Base-by-base conservation (phyloP, 2,797 vertebrate genomes). In the Picus viridis region DNA sequence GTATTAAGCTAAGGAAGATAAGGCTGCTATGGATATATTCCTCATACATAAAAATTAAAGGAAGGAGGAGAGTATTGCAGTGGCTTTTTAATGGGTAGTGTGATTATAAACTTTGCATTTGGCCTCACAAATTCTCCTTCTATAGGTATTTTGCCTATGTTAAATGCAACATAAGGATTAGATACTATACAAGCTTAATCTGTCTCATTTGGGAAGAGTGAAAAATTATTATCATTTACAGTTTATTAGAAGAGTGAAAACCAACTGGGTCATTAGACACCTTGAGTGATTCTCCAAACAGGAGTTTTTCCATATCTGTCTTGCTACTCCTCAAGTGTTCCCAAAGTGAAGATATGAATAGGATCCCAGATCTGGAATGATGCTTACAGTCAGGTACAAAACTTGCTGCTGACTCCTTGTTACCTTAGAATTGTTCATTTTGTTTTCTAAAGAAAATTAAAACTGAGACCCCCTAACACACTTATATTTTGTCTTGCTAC, bases 11-110 rank as follows among this genome's bases (percentile, higher is more conserved):
- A n/a, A 84, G 59, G 67, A 93, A 96, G 96, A 95, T 97, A 95
- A 97, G 88, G 36, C 71, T 93, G 92, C 85, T 86, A 81, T 72
- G 92, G 83, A 64, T 92, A 79, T 95, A 92, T 64, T 95, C 65
- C 91, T 94, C 86, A 95, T 93, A 83, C 92, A 96, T 94, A 95
- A 96, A 96, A 95, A 95, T 95, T 95, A 95, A 89, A 92, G 59
- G 70, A 76, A 92, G 57, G 30, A 71, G 29, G 54, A 88, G 45
- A 65, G 53, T 49, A 71, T 61, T 81, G 69, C 89, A 93, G 90
- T 71, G 58, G 36, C 24, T 93, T 29, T 86, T 90, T 90, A 92
- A 89, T 78, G 59, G 82, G 67, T 89, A 51, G 58, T 54, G 26
- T 80, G 77, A 80, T 88, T 93, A 73, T 85, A 77, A 87, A 89